These are phyloP conservation scores for Cistogaster globosa DNA, from an alignment of 2,888 invertebrate species.

Conservation along the genomic window DNA sequence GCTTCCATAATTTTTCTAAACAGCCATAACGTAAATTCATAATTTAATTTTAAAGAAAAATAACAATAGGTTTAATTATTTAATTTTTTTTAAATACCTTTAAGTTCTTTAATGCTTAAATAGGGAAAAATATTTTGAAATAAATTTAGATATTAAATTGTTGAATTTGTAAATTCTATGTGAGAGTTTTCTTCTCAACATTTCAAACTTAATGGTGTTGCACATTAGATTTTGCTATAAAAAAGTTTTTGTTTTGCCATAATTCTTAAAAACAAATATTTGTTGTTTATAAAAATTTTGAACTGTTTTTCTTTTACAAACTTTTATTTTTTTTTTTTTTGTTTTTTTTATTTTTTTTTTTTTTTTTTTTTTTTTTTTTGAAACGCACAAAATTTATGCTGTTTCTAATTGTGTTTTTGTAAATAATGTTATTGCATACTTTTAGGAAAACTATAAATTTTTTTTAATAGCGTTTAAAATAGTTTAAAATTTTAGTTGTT, in stretches of 20 bases:
- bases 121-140: neutral
- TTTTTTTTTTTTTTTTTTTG: neutral
- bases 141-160: neutral
- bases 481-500: constrained; percentile 29
- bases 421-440: constrained; percentile 58
- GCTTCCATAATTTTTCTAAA: no score
- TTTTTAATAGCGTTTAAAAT: constrained; percentile 31
- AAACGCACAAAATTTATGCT: constrained; percentile 52
- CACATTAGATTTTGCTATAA: constrained; percentile 9
- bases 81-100: no score
- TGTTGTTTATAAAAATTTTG: constrained; percentile 1
- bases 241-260: constrained; percentile 39
- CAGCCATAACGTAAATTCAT: no score
- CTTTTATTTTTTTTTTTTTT: neutral
- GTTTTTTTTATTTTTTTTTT: neutral
- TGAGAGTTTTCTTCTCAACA: neutral
- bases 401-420: constrained; percentile 54
- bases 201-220: neutral
- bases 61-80: no score
- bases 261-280: constrained; percentile 46
- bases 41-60: no score
- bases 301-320: neutral
- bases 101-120: neutral
- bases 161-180: neutral
- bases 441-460: constrained; percentile 57